Evolutionary conservation across 2,888 invertebrate species (phyloP).

Genomic region (Mesorhabditis sp.): DNA sequence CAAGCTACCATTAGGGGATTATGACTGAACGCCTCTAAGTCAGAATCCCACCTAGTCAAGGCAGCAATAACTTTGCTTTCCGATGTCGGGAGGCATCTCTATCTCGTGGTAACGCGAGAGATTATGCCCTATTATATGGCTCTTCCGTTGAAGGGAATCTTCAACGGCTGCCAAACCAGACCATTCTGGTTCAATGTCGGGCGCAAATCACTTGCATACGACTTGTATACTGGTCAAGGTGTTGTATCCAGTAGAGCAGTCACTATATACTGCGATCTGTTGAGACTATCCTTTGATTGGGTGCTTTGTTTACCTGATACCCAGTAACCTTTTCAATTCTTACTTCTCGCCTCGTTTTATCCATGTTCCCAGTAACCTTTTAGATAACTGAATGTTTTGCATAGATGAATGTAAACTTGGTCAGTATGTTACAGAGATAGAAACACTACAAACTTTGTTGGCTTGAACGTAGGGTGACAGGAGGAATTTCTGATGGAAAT

Average conservation of each 20-base stretch:
- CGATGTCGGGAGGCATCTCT: constrained; percentile 24
- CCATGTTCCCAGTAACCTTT: too few relatives aligned
- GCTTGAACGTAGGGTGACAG: too few relatives aligned
- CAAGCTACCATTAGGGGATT: constrained; percentile 70
- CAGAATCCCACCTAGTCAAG: too few relatives aligned
- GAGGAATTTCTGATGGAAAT: too few relatives aligned
- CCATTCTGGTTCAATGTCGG: constrained; percentile 61
- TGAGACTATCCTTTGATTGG: constrained; percentile 65
- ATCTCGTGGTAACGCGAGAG: constrained; percentile 18
- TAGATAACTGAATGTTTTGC: too few relatives aligned
- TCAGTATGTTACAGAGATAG: too few relatives aligned
- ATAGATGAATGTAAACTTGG: too few relatives aligned
- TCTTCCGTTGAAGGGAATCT: constrained; percentile 15
- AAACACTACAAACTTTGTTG: too few relatives aligned
- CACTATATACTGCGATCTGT: constrained; percentile 66
- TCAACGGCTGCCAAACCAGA: constrained; percentile 24
- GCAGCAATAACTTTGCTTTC: constrained; percentile 38
- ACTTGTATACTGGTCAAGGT: constrained; percentile 67
- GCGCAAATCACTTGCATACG: constrained; percentile 69
- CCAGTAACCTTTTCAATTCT: not conserved
- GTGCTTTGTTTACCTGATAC: constrained; percentile 22
- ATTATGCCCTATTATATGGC: constrained; percentile 26
- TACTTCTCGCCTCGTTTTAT: constrained; percentile 9
- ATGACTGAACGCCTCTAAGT: too few relatives aligned
- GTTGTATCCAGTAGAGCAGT: constrained; percentile 68